Evolutionary conservation across 2,113 vertebrate genomes (phyloP), one percentile per base, ranked within the genome.

Genomic region (Phylloscopus trochilus): DNA sequence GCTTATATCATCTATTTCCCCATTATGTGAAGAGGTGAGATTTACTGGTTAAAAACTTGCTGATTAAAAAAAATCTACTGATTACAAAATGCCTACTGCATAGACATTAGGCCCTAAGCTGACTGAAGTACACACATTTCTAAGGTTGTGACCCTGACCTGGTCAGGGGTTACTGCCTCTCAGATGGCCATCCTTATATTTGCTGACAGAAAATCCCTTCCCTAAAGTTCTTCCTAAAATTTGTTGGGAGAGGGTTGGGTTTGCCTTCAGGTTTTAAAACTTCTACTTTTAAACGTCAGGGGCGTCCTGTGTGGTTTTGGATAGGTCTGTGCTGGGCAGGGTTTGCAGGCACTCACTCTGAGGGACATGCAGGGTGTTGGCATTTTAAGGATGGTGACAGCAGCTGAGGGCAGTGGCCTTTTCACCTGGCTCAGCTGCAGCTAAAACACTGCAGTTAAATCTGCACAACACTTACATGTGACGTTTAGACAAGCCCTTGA

Each of bases 361-460:
- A 46, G 87, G 47, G 37, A 18, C 2, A 1, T 33, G 44, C 47
- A 43, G 52, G 56, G 5, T 69, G 58, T n/a, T 76, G 10, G 63
- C 9, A 9, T 66, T 43, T 12, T 15, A 22, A 27, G 55, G 43
- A 2, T 1, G 4, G 43, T 76, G 83, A 52, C 44, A 24, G 26
- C 62, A 76, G 59, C 90, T 60, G 81, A 77, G 80, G 68, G 41
- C 87, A 70, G 55, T 47, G 84, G 37, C 92, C 90, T 92, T 89
- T 92, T 77, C 90, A 60, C 73, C 81, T 66, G 73, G 33, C 84
- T 94, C 92, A 91, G 87, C 94, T 94, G 90, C 68, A 62, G 80
- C 80, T 68, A 3, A 47, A 80, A 33, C 66, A n/a, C 59, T 60
- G 72, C 76, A 35, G 27, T 68, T 89, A 68, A 9, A 83, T 80